Conservation (phyloP, 2,888 invertebrate genomes). For the Aspidiotus rigidus region DNA sequence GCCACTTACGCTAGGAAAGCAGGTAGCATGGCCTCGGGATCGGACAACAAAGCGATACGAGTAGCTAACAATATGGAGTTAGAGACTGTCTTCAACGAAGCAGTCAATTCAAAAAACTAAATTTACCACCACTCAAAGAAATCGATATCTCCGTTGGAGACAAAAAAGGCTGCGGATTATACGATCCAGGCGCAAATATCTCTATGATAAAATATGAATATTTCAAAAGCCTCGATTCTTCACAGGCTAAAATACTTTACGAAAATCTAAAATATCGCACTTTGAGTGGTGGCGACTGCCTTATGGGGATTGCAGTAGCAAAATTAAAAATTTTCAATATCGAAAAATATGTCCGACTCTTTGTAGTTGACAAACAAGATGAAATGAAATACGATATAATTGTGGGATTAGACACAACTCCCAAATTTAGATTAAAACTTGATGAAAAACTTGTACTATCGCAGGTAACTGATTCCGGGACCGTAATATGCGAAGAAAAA, state of each 20-base stretch:
- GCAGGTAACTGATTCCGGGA: too few species aligned
- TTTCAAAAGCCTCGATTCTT: not conserved
- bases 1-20: too few species aligned
- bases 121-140: too few species aligned
- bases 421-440: too few species aligned
- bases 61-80: constrained; percentile 1
- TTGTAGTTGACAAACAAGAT: not conserved
- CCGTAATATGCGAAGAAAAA: too few species aligned
- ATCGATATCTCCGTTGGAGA: not conserved
- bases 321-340: not conserved
- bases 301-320: not conserved
- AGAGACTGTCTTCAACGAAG: not conserved
- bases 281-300: not conserved
- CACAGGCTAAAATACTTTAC: not conserved
- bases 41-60: not conserved
- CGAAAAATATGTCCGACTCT: not conserved
- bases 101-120: constrained; percentile 9
- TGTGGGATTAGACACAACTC: not conserved
- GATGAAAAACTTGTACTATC: too few species aligned
- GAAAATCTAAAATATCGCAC: not conserved
- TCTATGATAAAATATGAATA: not conserved
- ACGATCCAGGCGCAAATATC: constrained; percentile 8
- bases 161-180: not conserved
- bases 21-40: not conserved
- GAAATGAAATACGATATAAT: not conserved